Evolutionary conservation across 2,113 vertebrate species (phyloP), one percentile per base, ranked within the genome.

Genomic region (Ciconia boyciana): DNA sequence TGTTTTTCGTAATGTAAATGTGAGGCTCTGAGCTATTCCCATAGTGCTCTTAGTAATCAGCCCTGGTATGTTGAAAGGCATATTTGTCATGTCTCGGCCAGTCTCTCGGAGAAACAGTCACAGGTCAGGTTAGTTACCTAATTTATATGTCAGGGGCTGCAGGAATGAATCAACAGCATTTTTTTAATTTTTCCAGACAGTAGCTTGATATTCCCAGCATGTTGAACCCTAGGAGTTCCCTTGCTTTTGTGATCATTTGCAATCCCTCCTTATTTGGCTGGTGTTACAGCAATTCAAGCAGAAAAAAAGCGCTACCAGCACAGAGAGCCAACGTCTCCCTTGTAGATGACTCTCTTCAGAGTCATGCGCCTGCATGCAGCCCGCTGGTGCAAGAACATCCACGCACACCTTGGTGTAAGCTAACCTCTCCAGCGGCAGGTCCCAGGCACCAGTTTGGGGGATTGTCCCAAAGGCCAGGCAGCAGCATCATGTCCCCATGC

Each of bases 71-170:
- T 10, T 92, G 94, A 97, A 92, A 95, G 92, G 91, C 82, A 93
- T 92, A 97, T 97, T 97, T 97, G 94, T 98, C 97, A 97, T 94
- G 97, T 92, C 88, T 87, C 89, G 79, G 89, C 83, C 29, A 19
- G 95, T 93, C 95, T 89, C 94, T 76, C 7, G 5, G 92, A 96
- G 96, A 94, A 89, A 94, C 92, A 91, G 89, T 91, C 94, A 95
- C 71, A 96, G 95, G 95, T 96, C 96, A 94, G 81, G 82, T 87
- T 94, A 92, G 90, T 96, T 97, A 94, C 94, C 95, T 95, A 95
- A 97, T 97, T 96, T 96, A 92, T 96, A 89, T 95, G 94, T 97
- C 96, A 97, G 91, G 58, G 90, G 85, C 89, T 83, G 91, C 93
- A 97, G 89, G 91, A 93, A 96, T 84, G 79, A 95, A 94, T 94